These are phyloP conservation scores for Criorhina ranunculi DNA, from an alignment of 2,888 invertebrate species.

Conservation along the genomic window DNA sequence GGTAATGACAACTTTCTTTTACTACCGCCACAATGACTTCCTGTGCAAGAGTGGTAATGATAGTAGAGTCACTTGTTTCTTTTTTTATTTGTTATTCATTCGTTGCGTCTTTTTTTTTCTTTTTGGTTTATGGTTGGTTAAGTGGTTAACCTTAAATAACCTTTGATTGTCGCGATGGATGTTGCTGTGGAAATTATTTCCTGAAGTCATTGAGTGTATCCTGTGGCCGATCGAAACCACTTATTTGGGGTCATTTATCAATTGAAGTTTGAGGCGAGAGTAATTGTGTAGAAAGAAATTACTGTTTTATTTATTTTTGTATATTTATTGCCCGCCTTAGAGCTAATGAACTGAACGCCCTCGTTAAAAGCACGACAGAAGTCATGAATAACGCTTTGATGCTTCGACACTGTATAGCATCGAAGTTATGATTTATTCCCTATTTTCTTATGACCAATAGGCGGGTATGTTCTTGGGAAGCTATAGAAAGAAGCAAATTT, in stretches of 20 bases:
- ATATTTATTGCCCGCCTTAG: no score
- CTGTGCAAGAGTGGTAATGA: slow-evolving; percentile 68
- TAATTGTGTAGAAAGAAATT: neutral
- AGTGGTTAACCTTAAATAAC: slow-evolving; percentile 63
- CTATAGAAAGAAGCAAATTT: no score
- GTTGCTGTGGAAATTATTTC: neutral
- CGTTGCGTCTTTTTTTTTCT: slow-evolving; percentile 41
- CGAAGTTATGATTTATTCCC: no score
- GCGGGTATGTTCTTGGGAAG: no score
- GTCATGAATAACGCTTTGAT: no score
- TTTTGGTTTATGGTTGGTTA: slow-evolving; percentile 45
- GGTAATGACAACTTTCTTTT: slow-evolving; percentile 69
- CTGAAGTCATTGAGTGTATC: neutral
- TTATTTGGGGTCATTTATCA: neutral
- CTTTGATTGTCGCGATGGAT: slow-evolving; percentile 9
- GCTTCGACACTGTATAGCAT: no score
- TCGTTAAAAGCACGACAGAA: no score
- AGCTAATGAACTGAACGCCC: no score
- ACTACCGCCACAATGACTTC: slow-evolving; percentile 61
- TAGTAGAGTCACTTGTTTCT: slow-evolving; percentile 36
- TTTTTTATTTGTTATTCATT: slow-evolving; percentile 28
- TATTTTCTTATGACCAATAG: no score
- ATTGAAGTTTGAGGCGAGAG: neutral
- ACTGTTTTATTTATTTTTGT: no score
- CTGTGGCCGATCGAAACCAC: neutral